Evolutionary conservation across 2,797 vertebrate genomes (phyloP), one percentile per base, ranked within the genome.

Genomic region (Apodemus agrarius): DNA sequence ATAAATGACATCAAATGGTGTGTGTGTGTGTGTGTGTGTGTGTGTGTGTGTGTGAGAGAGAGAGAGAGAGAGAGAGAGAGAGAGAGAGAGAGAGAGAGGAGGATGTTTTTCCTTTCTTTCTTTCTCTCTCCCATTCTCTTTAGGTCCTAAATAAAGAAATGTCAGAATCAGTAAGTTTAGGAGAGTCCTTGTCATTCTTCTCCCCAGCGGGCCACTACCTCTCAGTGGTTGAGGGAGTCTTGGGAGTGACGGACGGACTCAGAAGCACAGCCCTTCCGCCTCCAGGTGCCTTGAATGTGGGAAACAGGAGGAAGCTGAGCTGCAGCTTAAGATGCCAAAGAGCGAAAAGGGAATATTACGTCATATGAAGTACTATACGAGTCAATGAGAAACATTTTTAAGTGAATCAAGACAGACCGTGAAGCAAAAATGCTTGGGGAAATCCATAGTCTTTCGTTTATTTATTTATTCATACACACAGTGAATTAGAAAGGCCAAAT

Each of bases 401-500:
- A 81, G 21, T 46, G 67, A 75, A 90, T 54, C 54, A 31, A 89
- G 31, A 34, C n/a, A 54, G 3, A 63, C 29, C 19, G 16, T 59
- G 69, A 89, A 54, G 67, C 43, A 88, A 91, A 85, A 94, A 78
- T 34, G 26, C 13, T 89, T 21, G 69, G 61, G 43, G 63, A 86
- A 65, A 74, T 43, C 26, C 16, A 22, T 85, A 63, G 29, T 80
- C 78, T 96, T 93, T 75, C 49, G 46, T 67, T 81, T 87, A 31
- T 84, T 69, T 80, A 29, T 61, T 59, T 95, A 49, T 91, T 84
- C 29, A 63, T 31, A 76, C 52, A 52, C 95, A 79, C 78, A 72
- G 54, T 69, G 54, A 88, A 59, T 96, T 95, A 17, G 21, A 65
- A 80, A 93, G 85, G 21, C 46, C 92, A 81, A 95, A 76, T 65